Conservation (phyloP, 1,140 invertebrate species). For the Melitaea cinxia region DNA sequence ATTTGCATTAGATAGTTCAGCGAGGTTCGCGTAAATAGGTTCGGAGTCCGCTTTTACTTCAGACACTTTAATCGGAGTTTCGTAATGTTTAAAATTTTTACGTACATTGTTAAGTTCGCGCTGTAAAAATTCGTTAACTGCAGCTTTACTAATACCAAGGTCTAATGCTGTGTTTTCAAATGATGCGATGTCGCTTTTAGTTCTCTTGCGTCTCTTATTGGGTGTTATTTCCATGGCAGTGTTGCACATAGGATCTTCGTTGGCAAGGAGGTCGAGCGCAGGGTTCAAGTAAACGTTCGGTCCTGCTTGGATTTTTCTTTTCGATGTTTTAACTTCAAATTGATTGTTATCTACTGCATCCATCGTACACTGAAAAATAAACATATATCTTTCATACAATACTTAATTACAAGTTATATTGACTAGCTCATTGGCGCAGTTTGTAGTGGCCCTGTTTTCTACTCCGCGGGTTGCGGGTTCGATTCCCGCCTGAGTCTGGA, state of each 20-base stretch:
- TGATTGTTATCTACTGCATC: conserved; percentile 76
- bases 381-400: conserved; percentile 22
- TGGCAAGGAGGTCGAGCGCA: conserved; percentile 71
- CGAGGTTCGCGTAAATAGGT: conserved; percentile 65
- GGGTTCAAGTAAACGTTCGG: conserved; percentile 75
- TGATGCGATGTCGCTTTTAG: conserved; percentile 61
- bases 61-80: conserved; percentile 40
- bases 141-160: conserved; percentile 65
- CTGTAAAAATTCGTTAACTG: conserved; percentile 68
- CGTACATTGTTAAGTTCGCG: conserved; percentile 75
- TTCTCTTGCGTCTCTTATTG: conserved; percentile 66
- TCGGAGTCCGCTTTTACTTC: conserved; percentile 33
- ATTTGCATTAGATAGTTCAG: conserved; percentile 31
- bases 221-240: conserved; percentile 78
- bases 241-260: conserved; percentile 79
- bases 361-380: conserved; percentile 58
- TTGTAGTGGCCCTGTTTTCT: no score
- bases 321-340: conserved; percentile 72
- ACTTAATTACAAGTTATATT: no score
- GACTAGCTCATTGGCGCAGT: no score
- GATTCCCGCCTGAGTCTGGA: no score
- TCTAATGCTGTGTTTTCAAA: conserved; percentile 78
- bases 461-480: no score
- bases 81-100: conserved; percentile 60
- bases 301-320: conserved; percentile 67